Evolutionary conservation across 2,888 invertebrate species (phyloP).

Genomic region (Stenolophus ochropezus): DNA sequence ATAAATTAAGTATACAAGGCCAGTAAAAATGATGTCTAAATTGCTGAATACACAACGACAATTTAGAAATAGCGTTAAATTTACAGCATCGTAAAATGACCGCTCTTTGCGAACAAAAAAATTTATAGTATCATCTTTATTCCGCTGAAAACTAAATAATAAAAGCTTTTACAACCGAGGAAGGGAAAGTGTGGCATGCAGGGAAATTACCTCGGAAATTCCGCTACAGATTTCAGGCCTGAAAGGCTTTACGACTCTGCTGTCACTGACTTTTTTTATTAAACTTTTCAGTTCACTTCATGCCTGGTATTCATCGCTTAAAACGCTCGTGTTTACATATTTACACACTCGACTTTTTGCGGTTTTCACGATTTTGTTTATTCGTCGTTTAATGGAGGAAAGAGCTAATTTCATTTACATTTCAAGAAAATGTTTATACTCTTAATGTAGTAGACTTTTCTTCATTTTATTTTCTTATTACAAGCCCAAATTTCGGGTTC

Average conservation of each 20-base stretch:
- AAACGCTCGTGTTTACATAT: constrained; percentile 36
- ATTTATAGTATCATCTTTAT: constrained; percentile 24
- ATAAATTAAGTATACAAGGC: neutral
- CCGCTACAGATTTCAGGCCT: constrained; percentile 14
- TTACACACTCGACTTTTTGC: neutral
- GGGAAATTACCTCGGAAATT: constrained; percentile 22
- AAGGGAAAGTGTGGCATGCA: constrained; percentile 31
- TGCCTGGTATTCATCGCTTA: neutral
- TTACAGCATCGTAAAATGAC: constrained; percentile 11
- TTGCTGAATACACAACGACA: neutral
- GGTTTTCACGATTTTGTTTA: neutral
- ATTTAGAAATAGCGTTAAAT: neutral
- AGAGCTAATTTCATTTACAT: neutral
- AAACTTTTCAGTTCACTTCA: constrained; percentile 22
- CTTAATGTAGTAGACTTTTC: neutral
- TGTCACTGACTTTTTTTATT: constrained; percentile 42
- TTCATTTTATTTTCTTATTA: neutral
- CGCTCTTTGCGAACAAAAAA: constrained; percentile 2
- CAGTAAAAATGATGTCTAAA: neutral
- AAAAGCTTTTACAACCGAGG: neutral
- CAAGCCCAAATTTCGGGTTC: neutral
- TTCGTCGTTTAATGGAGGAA: neutral
- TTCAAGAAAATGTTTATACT: neutral
- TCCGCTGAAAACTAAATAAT: constrained; percentile 24
- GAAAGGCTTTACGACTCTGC: constrained; percentile 40